A percentile compares a stretch with the other conserved stretches of the same genome.
These are phyloP conservation scores for Apamea crenata DNA, from an alignment of 2,888 invertebrate species.

Conservation along the genomic window DNA sequence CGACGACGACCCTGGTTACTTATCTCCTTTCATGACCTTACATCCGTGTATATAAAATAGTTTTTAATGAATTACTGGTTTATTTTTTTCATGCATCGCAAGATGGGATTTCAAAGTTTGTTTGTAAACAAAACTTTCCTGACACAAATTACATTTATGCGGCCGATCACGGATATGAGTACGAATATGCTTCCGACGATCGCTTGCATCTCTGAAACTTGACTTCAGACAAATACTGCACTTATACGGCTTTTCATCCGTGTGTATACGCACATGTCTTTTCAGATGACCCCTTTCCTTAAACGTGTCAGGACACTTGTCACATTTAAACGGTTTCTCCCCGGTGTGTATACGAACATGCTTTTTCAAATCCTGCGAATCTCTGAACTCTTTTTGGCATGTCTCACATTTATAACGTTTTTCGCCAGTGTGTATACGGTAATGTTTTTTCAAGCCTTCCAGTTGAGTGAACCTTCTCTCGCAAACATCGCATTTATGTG, in stretches of 20 bases:
- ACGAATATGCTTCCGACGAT: conserved; percentile 21
- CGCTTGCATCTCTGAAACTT: conserved; percentile 21
- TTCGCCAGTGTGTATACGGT: conserved; percentile 27
- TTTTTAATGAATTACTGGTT: conserved; percentile 11
- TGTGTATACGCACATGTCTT: conserved; percentile 26
- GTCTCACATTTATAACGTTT: conserved; percentile 33
- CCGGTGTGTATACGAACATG: conserved; percentile 42
- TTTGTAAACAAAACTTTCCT: conserved; percentile 7
- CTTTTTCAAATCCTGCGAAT: conserved; percentile 42
- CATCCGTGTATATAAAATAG: too few species aligned
- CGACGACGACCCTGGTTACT: too few species aligned
- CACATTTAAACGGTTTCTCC: conserved; percentile 45
- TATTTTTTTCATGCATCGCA: conserved; percentile 34
- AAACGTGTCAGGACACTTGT: conserved; percentile 8
- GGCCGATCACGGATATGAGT: conserved; percentile 10
- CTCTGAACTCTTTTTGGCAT: conserved; percentile 37
- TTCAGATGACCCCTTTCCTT: conserved; percentile 31
- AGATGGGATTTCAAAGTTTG: conserved; percentile 27
- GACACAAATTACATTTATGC: conserved; percentile 27
- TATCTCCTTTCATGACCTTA: too few species aligned
- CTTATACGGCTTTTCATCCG: conserved; percentile 9
- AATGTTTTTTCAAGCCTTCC: conserved; percentile 30
- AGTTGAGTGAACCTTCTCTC: conserved; percentile 20
- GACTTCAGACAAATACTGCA: conserved; percentile 35
- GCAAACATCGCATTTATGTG: conserved; percentile 35